phyloP scores from a whole-genome alignment of 2,113 vertebrate genomes.

The Archocentrus centrarchus region DNA sequence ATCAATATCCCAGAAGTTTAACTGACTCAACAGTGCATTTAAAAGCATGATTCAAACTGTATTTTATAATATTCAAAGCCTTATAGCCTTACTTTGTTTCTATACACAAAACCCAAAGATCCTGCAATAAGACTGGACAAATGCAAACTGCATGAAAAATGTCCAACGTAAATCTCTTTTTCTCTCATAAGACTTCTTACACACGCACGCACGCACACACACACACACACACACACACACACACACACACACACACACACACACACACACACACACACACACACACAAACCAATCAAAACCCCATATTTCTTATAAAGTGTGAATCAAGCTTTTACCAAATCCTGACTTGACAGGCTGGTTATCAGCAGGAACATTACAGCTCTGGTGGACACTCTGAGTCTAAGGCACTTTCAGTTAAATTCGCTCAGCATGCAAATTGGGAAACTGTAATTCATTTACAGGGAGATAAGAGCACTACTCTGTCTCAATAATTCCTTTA shows the following conservation, averaged over 20 bases:
- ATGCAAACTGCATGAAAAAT: background rate
- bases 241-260: background rate
- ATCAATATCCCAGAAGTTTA: no score
- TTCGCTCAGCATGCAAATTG: constrained; percentile 77
- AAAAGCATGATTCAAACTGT: background rate
- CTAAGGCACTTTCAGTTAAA: constrained; percentile 58
- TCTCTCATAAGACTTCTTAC: background rate
- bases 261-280: background rate
- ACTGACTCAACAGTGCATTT: background rate
- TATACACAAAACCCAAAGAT: background rate
- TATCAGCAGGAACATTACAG: constrained; percentile 48
- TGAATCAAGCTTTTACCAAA: constrained; percentile 35
- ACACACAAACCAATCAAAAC: background rate
- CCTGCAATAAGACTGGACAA: background rate
- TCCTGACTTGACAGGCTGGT: constrained; percentile 39
- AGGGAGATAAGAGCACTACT: constrained; percentile 63
- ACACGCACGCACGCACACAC: background rate
- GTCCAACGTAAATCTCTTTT: background rate
- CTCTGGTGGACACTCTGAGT: constrained; percentile 45
- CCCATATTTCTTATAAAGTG: constrained; percentile 4
- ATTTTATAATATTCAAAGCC: background rate
- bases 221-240: background rate
- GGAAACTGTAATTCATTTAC: constrained; percentile 74
- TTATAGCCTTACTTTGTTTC: background rate
- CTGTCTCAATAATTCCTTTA: constrained; percentile 68